These are phyloP conservation scores for Blastobasis adustella DNA, from an alignment of 2,888 invertebrate species.

Conservation along the genomic window DNA sequence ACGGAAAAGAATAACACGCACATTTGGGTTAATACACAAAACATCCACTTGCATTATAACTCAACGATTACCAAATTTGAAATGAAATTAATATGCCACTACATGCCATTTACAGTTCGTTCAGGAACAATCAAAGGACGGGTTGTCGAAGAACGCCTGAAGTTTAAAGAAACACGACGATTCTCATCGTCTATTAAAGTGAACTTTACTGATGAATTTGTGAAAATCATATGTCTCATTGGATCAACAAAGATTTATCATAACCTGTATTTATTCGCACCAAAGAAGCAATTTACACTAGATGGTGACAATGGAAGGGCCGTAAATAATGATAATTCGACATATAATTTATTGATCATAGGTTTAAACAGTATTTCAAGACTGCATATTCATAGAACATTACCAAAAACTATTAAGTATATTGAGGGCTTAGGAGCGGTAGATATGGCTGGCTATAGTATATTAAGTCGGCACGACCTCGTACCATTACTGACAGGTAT, in stretches of 20 bases:
- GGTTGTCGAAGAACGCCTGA: not conserved
- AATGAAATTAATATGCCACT: too few species aligned
- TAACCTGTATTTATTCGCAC: slow-evolving; percentile 79
- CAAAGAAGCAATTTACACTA: slow-evolving; percentile 28
- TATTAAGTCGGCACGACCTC: slow-evolving; percentile 93
- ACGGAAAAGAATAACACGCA: slow-evolving; percentile 71
- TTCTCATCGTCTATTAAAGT: too few species aligned
- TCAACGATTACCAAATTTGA: too few species aligned
- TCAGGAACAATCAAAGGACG: slow-evolving; percentile 61
- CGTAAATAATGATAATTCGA: slow-evolving; percentile 7
- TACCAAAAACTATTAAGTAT: slow-evolving; percentile 79
- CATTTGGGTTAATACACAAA: slow-evolving; percentile 62
- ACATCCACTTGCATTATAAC: slow-evolving; percentile 3
- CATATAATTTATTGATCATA: slow-evolving; percentile 81
- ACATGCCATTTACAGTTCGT: slow-evolving; percentile 6
- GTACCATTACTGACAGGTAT: slow-evolving; percentile 84
- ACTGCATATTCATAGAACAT: slow-evolving; percentile 86
- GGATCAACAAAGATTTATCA: slow-evolving; percentile 62
- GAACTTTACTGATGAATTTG: slow-evolving; percentile 64
- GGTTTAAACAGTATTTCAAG: slow-evolving; percentile 90
- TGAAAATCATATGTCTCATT: slow-evolving; percentile 75
- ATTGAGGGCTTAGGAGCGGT: slow-evolving; percentile 76
- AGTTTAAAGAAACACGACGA: too few species aligned
- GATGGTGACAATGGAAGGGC: slow-evolving; percentile 12
- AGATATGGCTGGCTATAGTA: slow-evolving; percentile 91